phyloP scores from a whole-genome alignment of 2,888 invertebrate genomes.

The Euzophera pinguis region DNA sequence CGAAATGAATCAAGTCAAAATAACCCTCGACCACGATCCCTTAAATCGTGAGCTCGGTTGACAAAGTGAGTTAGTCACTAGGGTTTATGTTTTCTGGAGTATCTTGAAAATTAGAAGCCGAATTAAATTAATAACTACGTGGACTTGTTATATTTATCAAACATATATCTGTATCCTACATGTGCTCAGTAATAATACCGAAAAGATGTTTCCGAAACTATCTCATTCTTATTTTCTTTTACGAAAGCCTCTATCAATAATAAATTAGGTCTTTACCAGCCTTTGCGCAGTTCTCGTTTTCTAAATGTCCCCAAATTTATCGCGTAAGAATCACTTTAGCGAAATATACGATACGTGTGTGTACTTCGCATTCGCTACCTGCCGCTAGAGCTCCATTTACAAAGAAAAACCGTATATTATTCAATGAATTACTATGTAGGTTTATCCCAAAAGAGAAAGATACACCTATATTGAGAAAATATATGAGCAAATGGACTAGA shows the following conservation, averaged over 20 bases:
- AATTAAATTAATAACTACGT: too few species aligned
- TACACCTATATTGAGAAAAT: slow-evolving; percentile 7
- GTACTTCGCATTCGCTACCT: slow-evolving; percentile 26
- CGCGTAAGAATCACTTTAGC: slow-evolving; percentile 36
- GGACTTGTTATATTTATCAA: too few species aligned
- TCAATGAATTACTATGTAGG: slow-evolving; percentile 25
- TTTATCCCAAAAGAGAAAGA: slow-evolving; percentile 18
- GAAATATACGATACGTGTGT: slow-evolving; percentile 35
- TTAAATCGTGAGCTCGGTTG: too few species aligned
- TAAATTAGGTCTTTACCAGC: slow-evolving; percentile 48
- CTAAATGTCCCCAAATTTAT: slow-evolving; percentile 47
- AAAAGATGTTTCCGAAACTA: slow-evolving; percentile 30
- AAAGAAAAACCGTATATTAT: slow-evolving; percentile 28
- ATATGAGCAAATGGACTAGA: not conserved
- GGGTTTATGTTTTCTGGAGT: too few species aligned
- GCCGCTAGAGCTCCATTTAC: slow-evolving; percentile 27
- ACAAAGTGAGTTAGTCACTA: too few species aligned
- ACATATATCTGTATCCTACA: too few species aligned
- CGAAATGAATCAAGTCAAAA: too few species aligned
- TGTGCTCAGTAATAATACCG: slow-evolving; percentile 5
- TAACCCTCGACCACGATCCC: too few species aligned
- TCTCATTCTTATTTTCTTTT: slow-evolving; percentile 35
- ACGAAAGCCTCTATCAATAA: slow-evolving; percentile 48
- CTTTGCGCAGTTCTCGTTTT: slow-evolving; percentile 40
- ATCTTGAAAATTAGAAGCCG: too few species aligned